phyloP scores from a whole-genome alignment of 2,797 vertebrate species.

The Ceyx erithaca region DNA sequence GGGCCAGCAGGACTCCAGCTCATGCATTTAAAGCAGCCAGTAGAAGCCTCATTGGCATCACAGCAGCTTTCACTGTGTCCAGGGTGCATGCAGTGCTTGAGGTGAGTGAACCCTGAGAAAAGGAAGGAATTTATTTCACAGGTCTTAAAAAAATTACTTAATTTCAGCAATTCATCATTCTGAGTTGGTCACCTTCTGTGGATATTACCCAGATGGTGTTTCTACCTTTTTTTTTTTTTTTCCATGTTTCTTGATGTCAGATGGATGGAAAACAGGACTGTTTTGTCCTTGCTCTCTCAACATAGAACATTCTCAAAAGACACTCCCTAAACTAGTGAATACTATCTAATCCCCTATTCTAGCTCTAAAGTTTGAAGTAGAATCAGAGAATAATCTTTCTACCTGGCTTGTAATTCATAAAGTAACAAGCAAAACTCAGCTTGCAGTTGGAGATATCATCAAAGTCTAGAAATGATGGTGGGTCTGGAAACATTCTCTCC shows the following conservation, averaged over 20 bases:
- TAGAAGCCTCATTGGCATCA: neutral
- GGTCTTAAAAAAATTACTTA: neutral
- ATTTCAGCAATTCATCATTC: neutral
- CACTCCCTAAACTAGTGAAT: neutral
- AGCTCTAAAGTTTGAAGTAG: neutral
- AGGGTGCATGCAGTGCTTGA: fast-evolving
- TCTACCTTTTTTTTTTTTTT: neutral
- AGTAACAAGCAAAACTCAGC: neutral
- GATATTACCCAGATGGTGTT: neutral
- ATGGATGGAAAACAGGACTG: neutral
- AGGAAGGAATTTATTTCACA: neutral
- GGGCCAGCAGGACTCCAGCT: neutral
- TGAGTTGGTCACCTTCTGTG: neutral
- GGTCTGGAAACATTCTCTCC: neutral
- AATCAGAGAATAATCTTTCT: neutral
- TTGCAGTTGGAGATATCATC: neutral
- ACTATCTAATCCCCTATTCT: neutral
- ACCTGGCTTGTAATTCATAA: neutral
- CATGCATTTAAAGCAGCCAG: neutral
- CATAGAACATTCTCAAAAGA: neutral
- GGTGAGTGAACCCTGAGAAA: neutral
- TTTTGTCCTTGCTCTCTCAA: neutral
- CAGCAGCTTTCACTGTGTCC: neutral
- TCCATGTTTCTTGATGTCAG: neutral
- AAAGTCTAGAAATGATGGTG: neutral